phyloP scores from a whole-genome alignment of 2,888 invertebrate genomes.

The Tenodera sinensis region DNA sequence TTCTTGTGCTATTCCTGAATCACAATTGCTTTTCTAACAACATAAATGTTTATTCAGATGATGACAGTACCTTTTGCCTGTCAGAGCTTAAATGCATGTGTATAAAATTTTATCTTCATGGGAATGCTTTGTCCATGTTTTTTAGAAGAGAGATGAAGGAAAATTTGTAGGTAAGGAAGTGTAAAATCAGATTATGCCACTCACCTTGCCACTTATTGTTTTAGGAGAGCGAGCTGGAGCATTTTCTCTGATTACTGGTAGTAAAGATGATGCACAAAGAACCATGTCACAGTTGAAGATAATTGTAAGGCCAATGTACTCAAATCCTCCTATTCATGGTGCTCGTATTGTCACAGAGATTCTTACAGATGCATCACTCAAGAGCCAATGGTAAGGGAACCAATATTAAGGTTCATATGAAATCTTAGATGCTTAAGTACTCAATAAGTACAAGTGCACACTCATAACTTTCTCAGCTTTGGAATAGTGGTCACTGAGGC shows the following conservation, averaged over 20 bases:
- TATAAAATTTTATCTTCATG: not conserved
- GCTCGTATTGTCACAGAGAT: conserved; percentile 86
- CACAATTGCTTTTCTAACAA: too few species aligned
- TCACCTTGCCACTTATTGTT: conserved; percentile 12
- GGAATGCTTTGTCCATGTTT: not conserved
- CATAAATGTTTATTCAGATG: too few species aligned
- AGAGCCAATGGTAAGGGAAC: conserved; percentile 63
- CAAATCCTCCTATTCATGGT: conserved; percentile 94
- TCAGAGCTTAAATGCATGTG: too few species aligned
- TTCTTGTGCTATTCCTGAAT: too few species aligned
- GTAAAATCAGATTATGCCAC: too few species aligned
- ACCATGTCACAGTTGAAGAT: conserved; percentile 94
- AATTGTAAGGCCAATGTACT: conserved; percentile 91
- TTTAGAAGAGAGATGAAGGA: too few species aligned
- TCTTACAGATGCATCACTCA: conserved; percentile 66
- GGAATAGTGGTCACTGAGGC: too few species aligned
- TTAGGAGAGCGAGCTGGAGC: conserved; percentile 92
- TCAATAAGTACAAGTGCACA: too few species aligned
- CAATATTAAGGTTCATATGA: not conserved
- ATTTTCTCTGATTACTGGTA: conserved; percentile 70
- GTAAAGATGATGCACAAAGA: conserved; percentile 75
- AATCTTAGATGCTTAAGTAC: too few species aligned
- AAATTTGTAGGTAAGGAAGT: too few species aligned
- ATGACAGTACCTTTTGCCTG: too few species aligned
- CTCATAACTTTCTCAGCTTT: too few species aligned